Evolutionary conservation across 1,140 invertebrate species (phyloP).

Genomic region (Eupristina koningsbergeri): DNA sequence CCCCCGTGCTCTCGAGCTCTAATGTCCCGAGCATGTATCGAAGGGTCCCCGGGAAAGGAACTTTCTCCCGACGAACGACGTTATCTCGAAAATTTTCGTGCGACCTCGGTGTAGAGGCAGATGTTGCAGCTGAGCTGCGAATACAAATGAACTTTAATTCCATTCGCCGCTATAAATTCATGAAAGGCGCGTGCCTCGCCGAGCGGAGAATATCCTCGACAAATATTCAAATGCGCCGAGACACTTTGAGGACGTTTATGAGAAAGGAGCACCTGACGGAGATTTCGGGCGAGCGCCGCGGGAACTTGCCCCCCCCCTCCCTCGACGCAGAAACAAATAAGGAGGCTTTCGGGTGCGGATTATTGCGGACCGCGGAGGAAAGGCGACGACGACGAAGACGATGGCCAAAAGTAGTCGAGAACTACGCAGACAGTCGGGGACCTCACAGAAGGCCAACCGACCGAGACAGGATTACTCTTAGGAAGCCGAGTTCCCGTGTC

Average conservation of each 20-base stretch:
- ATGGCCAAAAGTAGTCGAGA: conserved; percentile 3
- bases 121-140: background rate
- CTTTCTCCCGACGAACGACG: conserved; percentile 18
- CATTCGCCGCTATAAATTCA: background rate
- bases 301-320: no score
- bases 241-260: no score
- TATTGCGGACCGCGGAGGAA: background rate
- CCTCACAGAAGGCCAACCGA: background rate
- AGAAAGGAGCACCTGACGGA: background rate
- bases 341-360: conserved; percentile 4
- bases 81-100: conserved; percentile 26
- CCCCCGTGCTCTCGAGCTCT: conserved; percentile 6
- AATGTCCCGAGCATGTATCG: background rate
- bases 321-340: background rate
- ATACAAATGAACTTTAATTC: conserved; percentile 14
- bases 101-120: background rate
- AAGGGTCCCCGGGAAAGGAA: background rate
- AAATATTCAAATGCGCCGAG: background rate
- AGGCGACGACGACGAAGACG: conserved; percentile 20
- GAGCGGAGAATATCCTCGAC: background rate
- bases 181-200: background rate
- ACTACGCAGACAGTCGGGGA: background rate
- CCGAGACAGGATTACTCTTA: conserved; percentile 20
- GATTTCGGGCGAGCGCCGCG: background rate
- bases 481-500: background rate